These are phyloP conservation scores for Dryadula phaetusa DNA, from an alignment of 2,888 invertebrate genomes.

Conservation along the genomic window DNA sequence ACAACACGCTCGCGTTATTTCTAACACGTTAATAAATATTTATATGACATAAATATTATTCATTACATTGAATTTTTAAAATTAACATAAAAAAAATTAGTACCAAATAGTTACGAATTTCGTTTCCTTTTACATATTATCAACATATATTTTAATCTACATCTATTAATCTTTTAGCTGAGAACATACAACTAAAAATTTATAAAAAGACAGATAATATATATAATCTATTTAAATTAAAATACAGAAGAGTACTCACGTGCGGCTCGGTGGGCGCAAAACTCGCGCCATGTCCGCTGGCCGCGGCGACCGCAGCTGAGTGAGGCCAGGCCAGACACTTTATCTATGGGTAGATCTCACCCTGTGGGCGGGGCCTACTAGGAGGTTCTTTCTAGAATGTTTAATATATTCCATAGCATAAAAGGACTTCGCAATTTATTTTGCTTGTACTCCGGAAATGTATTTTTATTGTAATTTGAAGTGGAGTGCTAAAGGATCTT, in stretches of 20 bases:
- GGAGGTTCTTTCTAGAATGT: constrained; percentile 19
- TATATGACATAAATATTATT: not conserved
- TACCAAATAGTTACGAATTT: too few relatives aligned
- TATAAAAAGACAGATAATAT: not conserved
- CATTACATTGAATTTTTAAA: not conserved
- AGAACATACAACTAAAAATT: not conserved
- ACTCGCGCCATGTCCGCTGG: constrained; percentile 79
- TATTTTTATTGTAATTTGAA: not conserved
- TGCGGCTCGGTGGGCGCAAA: constrained; percentile 75
- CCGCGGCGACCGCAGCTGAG: constrained; percentile 69
- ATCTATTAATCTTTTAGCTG: too few relatives aligned
- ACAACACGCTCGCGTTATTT: not conserved
- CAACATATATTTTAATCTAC: too few relatives aligned
- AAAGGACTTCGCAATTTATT: constrained; percentile 16
- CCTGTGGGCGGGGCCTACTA: constrained; percentile 31
- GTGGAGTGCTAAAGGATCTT: not conserved
- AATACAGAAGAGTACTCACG: constrained; percentile 62
- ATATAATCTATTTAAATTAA: not conserved
- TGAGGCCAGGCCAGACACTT: constrained; percentile 50
- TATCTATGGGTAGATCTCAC: constrained; percentile 38
- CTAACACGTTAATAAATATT: not conserved
- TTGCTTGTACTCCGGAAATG: constrained; percentile 13
- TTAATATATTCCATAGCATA: constrained; percentile 11
- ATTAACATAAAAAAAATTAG: not conserved
- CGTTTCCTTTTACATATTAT: too few relatives aligned